Conservation (phyloP, 2,888 invertebrate genomes). For the Drosophila ustulata region DNA sequence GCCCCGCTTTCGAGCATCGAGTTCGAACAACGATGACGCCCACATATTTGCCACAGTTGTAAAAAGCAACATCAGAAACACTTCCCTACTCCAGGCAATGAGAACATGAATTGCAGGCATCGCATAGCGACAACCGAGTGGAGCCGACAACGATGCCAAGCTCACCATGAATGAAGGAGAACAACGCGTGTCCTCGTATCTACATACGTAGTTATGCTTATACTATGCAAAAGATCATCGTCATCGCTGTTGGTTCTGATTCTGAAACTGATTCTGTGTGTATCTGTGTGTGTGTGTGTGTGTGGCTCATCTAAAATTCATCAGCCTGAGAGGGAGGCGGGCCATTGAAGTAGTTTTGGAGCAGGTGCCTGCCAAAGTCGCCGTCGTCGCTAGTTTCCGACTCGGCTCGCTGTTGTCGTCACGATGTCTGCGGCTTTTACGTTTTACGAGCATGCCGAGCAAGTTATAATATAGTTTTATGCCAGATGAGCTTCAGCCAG, state of each 20-base stretch:
- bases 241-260: conserved; percentile 51
- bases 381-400: conserved; percentile 1
- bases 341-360: conserved; percentile 12
- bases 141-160: conserved; percentile 12
- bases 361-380: neutral
- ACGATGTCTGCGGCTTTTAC: conserved; percentile 72
- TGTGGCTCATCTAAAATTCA: conserved; percentile 36
- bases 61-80: conserved; percentile 34
- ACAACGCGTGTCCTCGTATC: conserved; percentile 40
- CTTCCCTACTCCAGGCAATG: conserved; percentile 16
- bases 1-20: conserved; percentile 49
- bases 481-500: conserved; percentile 36
- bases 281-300: conserved; percentile 1
- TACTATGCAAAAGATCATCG: conserved; percentile 65
- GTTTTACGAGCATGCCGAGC: conserved; percentile 59
- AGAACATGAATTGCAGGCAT: conserved; percentile 64
- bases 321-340: conserved; percentile 23
- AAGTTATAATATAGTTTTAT: conserved; percentile 47
- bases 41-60: conserved; percentile 57
- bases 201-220: conserved; percentile 35
- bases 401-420: conserved; percentile 64
- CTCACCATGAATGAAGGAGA: conserved; percentile 76
- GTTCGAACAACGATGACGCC: conserved; percentile 74
- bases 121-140: conserved; percentile 14
- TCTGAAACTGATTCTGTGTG: conserved; percentile 8